Evolutionary conservation across 2,888 invertebrate species (phyloP), one percentile per base, ranked within the genome.

Genomic region (Cantharis lateralis): DNA sequence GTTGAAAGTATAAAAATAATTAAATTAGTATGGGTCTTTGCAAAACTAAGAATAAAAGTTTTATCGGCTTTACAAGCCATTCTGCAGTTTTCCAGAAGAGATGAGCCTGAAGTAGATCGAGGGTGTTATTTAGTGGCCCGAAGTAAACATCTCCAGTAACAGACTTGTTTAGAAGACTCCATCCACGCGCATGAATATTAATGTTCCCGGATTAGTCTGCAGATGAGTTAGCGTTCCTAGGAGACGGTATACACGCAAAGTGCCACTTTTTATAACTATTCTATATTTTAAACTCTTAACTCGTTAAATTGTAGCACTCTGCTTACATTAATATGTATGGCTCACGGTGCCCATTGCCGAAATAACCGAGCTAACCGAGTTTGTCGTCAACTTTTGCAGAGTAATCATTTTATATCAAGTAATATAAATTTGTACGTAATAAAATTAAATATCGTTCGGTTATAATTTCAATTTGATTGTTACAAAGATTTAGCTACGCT

Each of bases 101-200:
- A 76, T 66, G 70, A 74, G 70, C 71, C 9, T 20, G 70, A 66
- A 69, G 32, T 70, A 78, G 70, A 75, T 78, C 70, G 15, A 72
- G 76, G 70, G 70, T 68, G 72, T 73, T 71, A 76, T 71, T 76
- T 76, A 76, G 75, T 71, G 68, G 73, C 63, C 72, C 26, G 76
- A 78, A 74, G 76, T 78, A 76, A 78, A 72, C 78, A 78, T 79
- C 73, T 76, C 79, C 80, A 82, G 81, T 82, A 83, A 83, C 81
- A 81, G 82, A 80, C 82, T 81, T 84, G 84, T 84, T 84, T 83
- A 83, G 82, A 81, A 82, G 80, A 79, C 74, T 82, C 83, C 82
- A 83, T 83, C 82, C 84, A 79, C 81, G 80, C 79, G 82, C 85
- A 86, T 86, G 86, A 86, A 86, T 86, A 85, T 85, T 86, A 86